A percentile compares a stretch with the other conserved stretches of the same genome.
Evolutionary conservation across 92 coral and sea anemone genomes (phyloP).

Genomic region (Epizoanthus rinbou): DNA sequence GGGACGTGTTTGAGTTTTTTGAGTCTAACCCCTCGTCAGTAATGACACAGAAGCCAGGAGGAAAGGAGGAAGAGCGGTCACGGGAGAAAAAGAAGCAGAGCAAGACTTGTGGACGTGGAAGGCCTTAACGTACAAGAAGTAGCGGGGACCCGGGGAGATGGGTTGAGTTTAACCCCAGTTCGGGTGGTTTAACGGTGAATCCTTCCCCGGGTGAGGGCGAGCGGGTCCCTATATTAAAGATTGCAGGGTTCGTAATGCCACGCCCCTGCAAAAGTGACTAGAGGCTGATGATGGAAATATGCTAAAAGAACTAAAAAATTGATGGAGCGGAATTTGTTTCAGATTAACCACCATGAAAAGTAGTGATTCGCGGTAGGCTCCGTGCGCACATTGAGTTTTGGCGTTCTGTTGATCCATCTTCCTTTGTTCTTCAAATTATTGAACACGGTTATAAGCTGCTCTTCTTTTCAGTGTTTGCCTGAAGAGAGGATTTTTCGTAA

Average conservation of each 20-base stretch:
- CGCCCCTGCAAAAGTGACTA: conserved; percentile 51
- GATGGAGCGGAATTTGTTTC: conserved; percentile 46
- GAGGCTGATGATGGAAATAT: too few relatives aligned
- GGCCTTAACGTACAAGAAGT: background rate
- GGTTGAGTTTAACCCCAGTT: conserved; percentile 45
- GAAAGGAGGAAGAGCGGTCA: too few relatives aligned
- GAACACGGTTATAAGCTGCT: conserved; percentile 35
- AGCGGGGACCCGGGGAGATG: conserved; percentile 28
- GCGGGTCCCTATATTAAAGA: conserved; percentile 51
- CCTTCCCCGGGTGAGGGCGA: conserved; percentile 53
- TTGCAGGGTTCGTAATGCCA: conserved; percentile 39
- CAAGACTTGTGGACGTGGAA: too few relatives aligned
- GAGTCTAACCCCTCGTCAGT: too few relatives aligned
- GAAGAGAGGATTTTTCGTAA: background rate
- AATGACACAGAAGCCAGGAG: too few relatives aligned
- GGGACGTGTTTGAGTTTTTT: too few relatives aligned
- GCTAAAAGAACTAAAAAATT: conserved; percentile 21
- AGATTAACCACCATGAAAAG: background rate
- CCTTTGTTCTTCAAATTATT: conserved; percentile 39
- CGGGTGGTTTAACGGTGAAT: conserved; percentile 50
- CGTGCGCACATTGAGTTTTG: conserved; percentile 14
- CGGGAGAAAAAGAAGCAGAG: conserved; percentile 2
- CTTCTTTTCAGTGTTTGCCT: conserved; percentile 27
- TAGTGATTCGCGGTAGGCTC: conserved; percentile 15
- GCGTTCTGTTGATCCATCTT: conserved; percentile 48